Conservation (phyloP, 2,888 invertebrate species). For the Aleiodes testaceus region DNA sequence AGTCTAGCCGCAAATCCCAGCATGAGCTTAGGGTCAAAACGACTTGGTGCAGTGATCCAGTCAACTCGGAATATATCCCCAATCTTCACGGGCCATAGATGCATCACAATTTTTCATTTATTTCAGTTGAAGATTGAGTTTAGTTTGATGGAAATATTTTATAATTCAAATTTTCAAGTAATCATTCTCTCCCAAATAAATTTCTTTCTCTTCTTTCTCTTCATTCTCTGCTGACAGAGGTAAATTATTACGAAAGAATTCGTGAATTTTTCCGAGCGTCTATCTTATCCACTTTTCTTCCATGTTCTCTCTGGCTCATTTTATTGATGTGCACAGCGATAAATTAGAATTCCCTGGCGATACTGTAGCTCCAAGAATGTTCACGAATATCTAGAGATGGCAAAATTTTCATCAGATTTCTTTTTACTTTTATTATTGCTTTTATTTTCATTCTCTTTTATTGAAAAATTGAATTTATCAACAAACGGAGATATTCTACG, state of each 20-base stretch:
- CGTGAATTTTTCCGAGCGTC: constrained; percentile 22
- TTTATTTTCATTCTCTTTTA: background rate
- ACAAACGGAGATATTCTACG: background rate
- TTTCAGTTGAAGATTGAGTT: background rate
- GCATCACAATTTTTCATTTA: background rate
- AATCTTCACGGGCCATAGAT: background rate
- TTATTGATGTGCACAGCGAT: constrained; percentile 25
- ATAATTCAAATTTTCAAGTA: constrained; percentile 14
- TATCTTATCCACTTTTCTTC: constrained; percentile 15
- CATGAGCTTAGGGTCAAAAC: constrained; percentile 18
- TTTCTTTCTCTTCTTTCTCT: background rate
- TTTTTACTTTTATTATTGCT: background rate
- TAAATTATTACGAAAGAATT: constrained; percentile 23
- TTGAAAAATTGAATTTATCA: constrained; percentile 20
- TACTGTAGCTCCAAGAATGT: background rate
- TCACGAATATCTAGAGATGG: background rate
- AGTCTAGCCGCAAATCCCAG: constrained; percentile 23
- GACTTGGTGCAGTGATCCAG: background rate
- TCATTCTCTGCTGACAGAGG: constrained; percentile 12
- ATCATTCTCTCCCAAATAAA: background rate
- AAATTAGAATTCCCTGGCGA: constrained; percentile 22
- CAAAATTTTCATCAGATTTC: constrained; percentile 11
- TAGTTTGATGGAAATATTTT: background rate
- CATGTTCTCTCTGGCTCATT: constrained; percentile 1
- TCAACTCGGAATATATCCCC: background rate